Percentiles rank a stretch among this genome's conserved stretches.
These are phyloP conservation scores for Halocynthia roretzi DNA, from an alignment of 23 tunicate genomes.

Conservation along the genomic window DNA sequence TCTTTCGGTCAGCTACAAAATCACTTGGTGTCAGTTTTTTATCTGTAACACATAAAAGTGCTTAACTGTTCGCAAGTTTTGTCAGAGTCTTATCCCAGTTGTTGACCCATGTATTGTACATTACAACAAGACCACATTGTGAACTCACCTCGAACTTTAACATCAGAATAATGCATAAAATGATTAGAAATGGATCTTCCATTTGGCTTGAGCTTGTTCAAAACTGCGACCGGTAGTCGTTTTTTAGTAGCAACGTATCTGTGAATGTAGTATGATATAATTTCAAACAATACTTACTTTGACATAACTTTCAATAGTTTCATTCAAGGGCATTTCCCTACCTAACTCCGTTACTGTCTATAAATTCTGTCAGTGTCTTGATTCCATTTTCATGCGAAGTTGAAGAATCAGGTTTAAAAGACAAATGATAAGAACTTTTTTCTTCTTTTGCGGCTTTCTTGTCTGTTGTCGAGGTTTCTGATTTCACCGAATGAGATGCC, in stretches of 20 bases:
- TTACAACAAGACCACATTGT: no score
- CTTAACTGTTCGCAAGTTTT: not conserved
- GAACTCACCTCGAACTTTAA: conserved; percentile 65
- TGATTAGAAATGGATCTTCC: conserved; percentile 50
- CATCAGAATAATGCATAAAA: conserved; percentile 73
- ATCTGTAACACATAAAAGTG: conserved; percentile 16
- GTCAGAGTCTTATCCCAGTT: no score
- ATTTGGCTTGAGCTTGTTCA: conserved; percentile 32
- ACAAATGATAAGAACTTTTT: not conserved
- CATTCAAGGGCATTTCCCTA: not conserved
- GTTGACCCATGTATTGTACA: no score
- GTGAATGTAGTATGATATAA: not conserved
- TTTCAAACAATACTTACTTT: no score
- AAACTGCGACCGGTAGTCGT: conserved; percentile 49
- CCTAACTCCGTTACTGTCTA: conserved; percentile 62
- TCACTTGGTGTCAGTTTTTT: conserved; percentile 43
- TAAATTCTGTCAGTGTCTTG: conserved; percentile 29
- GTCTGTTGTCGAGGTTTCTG: no score
- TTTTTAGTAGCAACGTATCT: conserved; percentile 49
- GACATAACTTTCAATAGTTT: no score
- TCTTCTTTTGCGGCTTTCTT: not conserved
- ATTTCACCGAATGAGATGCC: no score
- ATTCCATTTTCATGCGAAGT: not conserved
- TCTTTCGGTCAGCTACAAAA: conserved; percentile 22
- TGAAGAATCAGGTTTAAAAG: not conserved